Evolutionary conservation across 2,113 vertebrate species (phyloP).

Genomic region (Macquaria australasica): DNA sequence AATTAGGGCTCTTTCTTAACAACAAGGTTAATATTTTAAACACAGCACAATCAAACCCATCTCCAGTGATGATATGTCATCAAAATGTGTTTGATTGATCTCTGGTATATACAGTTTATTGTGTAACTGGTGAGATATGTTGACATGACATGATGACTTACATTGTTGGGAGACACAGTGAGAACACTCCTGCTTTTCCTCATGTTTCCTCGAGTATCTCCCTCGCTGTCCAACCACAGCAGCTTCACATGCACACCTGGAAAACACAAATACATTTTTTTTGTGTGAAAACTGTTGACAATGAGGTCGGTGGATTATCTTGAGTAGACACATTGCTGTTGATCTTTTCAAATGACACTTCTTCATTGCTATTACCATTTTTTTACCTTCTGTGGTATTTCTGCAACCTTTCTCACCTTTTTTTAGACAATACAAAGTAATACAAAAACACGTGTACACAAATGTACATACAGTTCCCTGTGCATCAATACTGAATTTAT

Average conservation of each 20-base stretch:
- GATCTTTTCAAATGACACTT: background rate
- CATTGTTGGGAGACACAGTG: conserved; percentile 92
- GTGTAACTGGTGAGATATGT: background rate
- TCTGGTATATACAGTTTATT: background rate
- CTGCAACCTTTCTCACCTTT: background rate
- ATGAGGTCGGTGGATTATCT: background rate
- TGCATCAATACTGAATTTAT: background rate
- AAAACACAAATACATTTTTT: conserved; percentile 34
- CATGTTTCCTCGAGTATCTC: conserved; percentile 84
- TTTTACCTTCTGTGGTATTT: background rate
- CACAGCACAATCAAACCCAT: background rate
- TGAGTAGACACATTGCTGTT: background rate
- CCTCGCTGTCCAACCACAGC: conserved; percentile 45
- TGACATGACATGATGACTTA: conserved; percentile 76
- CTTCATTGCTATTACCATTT: background rate
- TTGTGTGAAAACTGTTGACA: background rate
- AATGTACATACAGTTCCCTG: background rate
- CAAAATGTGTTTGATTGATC: conserved; percentile 9
- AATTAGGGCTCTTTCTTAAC: background rate
- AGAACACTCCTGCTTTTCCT: conserved; percentile 98
- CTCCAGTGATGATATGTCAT: background rate
- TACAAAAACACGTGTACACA: background rate
- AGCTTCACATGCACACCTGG: conserved; percentile 74
- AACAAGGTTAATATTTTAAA: background rate
- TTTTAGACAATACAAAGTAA: background rate